These are phyloP conservation scores for Neoniphon sammara DNA, from an alignment of 2,797 vertebrate genomes.

Conservation along the genomic window DNA sequence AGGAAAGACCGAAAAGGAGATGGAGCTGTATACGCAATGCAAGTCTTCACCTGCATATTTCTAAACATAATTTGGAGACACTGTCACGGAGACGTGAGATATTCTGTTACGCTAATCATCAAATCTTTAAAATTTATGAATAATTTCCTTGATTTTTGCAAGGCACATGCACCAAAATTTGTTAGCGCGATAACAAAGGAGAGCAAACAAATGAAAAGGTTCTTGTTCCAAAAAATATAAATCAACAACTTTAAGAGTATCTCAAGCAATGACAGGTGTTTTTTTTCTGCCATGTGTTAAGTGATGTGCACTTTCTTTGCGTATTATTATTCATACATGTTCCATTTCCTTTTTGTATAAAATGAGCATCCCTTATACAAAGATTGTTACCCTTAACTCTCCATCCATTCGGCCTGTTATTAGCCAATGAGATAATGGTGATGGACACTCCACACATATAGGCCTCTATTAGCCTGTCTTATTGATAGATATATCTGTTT, in stretches of 20 bases:
- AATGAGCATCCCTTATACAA: conserved; percentile 36
- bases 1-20: conserved; percentile 41
- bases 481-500: conserved; percentile 46
- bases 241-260: neutral
- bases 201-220: conserved; percentile 2
- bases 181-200: neutral
- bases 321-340: conserved; percentile 31
- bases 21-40: conserved; percentile 45
- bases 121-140: conserved; percentile 25
- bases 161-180: neutral
- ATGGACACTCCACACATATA: conserved; percentile 56
- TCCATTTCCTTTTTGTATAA: conserved; percentile 40
- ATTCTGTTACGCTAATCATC: conserved; percentile 15
- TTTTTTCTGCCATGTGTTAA: conserved; percentile 57
- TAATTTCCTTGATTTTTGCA: conserved; percentile 11
- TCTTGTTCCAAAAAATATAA: neutral
- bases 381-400: conserved; percentile 34
- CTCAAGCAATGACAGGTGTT: conserved; percentile 36
- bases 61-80: conserved; percentile 4
- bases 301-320: conserved; percentile 47
- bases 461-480: conserved; percentile 53
- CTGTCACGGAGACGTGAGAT: conserved; percentile 12
- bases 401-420: conserved; percentile 33
- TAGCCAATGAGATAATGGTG: conserved; percentile 46
- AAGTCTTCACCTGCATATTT: conserved; percentile 34